phyloP scores from a whole-genome alignment of 2,113 vertebrate species.

The Zonotrichia leucophrys region DNA sequence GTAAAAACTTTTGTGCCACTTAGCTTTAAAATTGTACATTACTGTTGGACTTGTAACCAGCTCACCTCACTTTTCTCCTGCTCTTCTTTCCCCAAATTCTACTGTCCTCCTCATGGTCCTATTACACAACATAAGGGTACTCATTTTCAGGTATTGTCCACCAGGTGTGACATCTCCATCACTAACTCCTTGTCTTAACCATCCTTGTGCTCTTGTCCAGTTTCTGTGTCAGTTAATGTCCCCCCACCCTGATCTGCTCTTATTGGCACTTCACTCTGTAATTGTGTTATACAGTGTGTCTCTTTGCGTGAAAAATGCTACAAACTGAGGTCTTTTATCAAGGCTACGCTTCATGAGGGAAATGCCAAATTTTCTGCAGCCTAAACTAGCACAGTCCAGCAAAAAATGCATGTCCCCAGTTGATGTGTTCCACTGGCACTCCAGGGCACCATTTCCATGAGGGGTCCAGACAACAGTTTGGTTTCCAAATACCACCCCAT shows the following conservation, averaged over 20 bases:
- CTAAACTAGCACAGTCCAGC: not conserved
- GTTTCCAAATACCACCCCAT: too few species aligned
- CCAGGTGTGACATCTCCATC: not conserved
- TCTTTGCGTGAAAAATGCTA: not conserved
- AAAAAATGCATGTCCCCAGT: not conserved
- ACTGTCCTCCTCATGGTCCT: not conserved
- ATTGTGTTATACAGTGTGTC: not conserved
- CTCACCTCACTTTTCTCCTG: not conserved
- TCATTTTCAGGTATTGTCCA: not conserved
- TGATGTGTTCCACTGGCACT: rapidly evolving
- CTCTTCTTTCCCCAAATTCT: rapidly evolving
- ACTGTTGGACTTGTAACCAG: not conserved
- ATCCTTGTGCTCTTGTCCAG: not conserved
- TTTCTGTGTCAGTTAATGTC: not conserved
- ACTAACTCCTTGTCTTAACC: not conserved
- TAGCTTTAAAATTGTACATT: not conserved
- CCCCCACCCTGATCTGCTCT: not conserved
- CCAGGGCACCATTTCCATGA: not conserved
- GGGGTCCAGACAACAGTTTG: rapidly evolving
- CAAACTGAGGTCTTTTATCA: not conserved
- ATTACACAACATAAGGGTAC: not conserved
- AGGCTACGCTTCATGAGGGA: not conserved
- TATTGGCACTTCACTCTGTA: not conserved
- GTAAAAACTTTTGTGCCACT: not conserved
- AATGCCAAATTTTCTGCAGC: not conserved